Percentiles rank a stretch among this genome's conserved stretches.
Conservation (phyloP, 2,797 vertebrate genomes). For the Amniataba percoides region DNA sequence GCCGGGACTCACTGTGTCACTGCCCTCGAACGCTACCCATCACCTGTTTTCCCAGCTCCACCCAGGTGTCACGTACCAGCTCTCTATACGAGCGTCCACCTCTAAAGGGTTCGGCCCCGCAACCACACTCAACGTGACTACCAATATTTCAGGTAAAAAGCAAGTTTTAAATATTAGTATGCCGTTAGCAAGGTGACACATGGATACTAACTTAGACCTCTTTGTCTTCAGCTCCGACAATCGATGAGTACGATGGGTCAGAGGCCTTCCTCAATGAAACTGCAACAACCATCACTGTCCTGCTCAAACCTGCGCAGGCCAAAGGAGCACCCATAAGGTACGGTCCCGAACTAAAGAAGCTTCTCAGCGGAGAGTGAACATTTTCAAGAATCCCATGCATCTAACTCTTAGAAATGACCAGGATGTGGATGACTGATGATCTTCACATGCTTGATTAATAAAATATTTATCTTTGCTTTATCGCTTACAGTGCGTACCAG, state of each 20-base stretch:
- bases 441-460: background rate
- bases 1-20: slow-evolving; percentile 90
- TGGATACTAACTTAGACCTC: background rate
- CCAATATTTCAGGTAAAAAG: slow-evolving; percentile 95
- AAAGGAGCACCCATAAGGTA: slow-evolving; percentile 99
- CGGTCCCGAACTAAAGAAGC: background rate
- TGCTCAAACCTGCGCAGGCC: slow-evolving; percentile 96
- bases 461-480: background rate
- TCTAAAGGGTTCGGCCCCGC: slow-evolving; percentile 95
- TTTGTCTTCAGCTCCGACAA: slow-evolving; percentile 90
- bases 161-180: background rate
- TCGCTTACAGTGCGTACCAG: slow-evolving; percentile 91
- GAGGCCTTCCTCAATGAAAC: slow-evolving; percentile 98
- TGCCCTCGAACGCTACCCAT: slow-evolving; percentile 93
- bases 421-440: too few species aligned
- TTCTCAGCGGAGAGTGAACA: too few species aligned
- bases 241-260: slow-evolving; percentile 95
- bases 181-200: background rate
- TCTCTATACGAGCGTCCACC: slow-evolving; percentile 95
- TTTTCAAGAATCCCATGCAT: too few species aligned
- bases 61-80: slow-evolving; percentile 97
- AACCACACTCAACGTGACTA: slow-evolving; percentile 94
- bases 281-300: slow-evolving; percentile 96
- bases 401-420: too few species aligned
- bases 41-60: slow-evolving; percentile 94